Conservation (phyloP, 2,797 vertebrate species). For the Nannoperca obscura region DNA sequence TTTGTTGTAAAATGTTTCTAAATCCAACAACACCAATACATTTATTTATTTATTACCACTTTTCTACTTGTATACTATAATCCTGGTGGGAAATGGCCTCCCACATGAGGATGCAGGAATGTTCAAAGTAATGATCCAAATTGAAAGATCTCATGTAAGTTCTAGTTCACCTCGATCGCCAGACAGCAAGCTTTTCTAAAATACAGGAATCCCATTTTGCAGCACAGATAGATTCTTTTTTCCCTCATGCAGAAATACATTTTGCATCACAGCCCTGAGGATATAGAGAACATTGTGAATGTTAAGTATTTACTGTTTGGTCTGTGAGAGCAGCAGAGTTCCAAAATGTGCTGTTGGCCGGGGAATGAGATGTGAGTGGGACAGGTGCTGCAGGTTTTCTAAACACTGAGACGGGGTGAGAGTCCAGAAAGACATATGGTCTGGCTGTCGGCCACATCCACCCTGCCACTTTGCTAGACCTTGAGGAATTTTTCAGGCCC, state of each 20-base stretch:
- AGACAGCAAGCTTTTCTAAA: constrained; percentile 7
- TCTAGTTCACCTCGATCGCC: constrained; percentile 22
- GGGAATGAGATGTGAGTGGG: constrained; percentile 52
- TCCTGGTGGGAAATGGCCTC: background rate
- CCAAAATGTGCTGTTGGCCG: constrained; percentile 29
- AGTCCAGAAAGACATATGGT: constrained; percentile 63
- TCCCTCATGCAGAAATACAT: constrained; percentile 9
- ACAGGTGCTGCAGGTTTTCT: constrained; percentile 61
- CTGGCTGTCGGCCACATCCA: constrained; percentile 57
- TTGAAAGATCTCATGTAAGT: constrained; percentile 35
- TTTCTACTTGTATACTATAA: background rate
- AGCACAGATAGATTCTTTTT: constrained; percentile 19
- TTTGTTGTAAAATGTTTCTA: too few species aligned
- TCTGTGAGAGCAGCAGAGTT: constrained; percentile 17
- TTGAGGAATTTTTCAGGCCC: constrained; percentile 74
- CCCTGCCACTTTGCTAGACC: constrained; percentile 61
- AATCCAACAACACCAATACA: background rate
- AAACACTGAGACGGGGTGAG: constrained; percentile 47
- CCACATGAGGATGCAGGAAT: constrained; percentile 7
- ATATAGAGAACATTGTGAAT: background rate
- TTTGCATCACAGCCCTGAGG: constrained; percentile 27
- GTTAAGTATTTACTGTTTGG: constrained; percentile 31
- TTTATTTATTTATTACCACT: background rate
- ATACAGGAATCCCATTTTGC: constrained; percentile 30
- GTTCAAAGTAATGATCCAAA: constrained; percentile 22